These are phyloP conservation scores for Cantharis rustica DNA, from an alignment of 2,888 invertebrate species.

Conservation along the genomic window DNA sequence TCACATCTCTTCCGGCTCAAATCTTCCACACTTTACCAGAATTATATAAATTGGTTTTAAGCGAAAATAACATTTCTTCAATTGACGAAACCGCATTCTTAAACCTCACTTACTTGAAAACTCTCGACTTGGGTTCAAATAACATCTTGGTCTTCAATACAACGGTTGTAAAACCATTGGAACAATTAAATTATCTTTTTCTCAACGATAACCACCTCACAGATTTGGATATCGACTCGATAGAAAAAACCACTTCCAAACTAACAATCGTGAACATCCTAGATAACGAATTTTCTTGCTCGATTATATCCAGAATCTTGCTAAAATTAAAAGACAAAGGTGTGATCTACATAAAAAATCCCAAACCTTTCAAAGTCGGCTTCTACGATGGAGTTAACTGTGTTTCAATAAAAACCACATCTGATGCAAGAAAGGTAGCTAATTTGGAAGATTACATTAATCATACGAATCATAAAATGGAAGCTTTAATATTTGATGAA, in stretches of 20 bases:
- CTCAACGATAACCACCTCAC: background rate
- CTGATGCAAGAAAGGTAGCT: background rate
- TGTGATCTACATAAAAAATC: background rate
- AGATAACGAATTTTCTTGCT: background rate
- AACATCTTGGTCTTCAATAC: background rate
- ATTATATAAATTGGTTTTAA: background rate
- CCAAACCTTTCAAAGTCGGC: background rate
- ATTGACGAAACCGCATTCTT: background rate
- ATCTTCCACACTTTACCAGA: background rate
- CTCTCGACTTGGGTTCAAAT: background rate
- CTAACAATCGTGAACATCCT: background rate
- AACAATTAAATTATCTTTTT: background rate
- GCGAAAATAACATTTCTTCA: background rate
- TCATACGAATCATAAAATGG: background rate
- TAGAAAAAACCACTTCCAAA: background rate
- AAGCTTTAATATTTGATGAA: background rate
- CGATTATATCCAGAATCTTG: background rate
- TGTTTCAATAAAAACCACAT: background rate
- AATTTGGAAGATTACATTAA: background rate
- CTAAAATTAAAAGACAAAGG: background rate
- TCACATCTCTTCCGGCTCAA: background rate
- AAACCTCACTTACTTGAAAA: background rate
- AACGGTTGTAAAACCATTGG: background rate
- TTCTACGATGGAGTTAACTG: background rate
- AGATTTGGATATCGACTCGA: background rate